These are phyloP conservation scores for Aplidium turbinatum DNA, from an alignment of 23 tunicate species.

Conservation along the genomic window DNA sequence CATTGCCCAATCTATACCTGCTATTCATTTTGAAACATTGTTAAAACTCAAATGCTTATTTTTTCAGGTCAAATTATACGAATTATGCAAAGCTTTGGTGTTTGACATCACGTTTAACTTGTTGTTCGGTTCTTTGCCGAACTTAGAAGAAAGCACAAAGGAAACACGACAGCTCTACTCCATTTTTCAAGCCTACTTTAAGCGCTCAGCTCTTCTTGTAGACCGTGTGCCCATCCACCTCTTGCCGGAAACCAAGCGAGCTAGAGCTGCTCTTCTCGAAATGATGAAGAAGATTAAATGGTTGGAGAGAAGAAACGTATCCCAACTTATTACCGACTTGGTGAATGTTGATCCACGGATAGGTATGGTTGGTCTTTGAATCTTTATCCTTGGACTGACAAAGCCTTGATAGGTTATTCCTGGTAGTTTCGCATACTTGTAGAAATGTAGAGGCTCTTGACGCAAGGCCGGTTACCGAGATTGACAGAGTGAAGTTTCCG, in stretches of 20 bases:
- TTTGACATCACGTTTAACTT: slow-evolving; percentile 50
- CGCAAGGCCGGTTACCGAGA: no score
- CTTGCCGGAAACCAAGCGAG: slow-evolving; percentile 29
- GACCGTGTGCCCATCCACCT: slow-evolving; percentile 56
- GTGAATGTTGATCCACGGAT: slow-evolving; percentile 5
- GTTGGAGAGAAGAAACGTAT: slow-evolving; percentile 31
- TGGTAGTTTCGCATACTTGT: no score
- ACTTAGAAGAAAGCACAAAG: not conserved
- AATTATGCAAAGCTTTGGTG: slow-evolving; percentile 28
- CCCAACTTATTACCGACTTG: slow-evolving; percentile 13
- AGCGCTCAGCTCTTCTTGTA: slow-evolving; percentile 49
- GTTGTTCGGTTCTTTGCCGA: slow-evolving; percentile 37
- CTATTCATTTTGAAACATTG: no score
- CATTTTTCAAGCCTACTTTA: slow-evolving; percentile 21
- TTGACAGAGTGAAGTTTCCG: no score
- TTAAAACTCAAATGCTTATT: no score
- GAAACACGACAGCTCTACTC: slow-evolving; percentile 17
- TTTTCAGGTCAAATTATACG: slow-evolving; percentile 46
- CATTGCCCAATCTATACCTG: no score
- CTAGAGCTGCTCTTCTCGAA: slow-evolving; percentile 30
- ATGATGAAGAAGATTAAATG: slow-evolving; percentile 27
- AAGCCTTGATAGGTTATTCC: no score
- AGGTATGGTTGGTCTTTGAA: not conserved
- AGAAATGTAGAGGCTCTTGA: no score
- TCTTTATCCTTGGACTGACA: no score